These are phyloP conservation scores for Actinia tenebrosa DNA, from an alignment of 64 coral and sea anemone species.

Conservation along the genomic window DNA sequence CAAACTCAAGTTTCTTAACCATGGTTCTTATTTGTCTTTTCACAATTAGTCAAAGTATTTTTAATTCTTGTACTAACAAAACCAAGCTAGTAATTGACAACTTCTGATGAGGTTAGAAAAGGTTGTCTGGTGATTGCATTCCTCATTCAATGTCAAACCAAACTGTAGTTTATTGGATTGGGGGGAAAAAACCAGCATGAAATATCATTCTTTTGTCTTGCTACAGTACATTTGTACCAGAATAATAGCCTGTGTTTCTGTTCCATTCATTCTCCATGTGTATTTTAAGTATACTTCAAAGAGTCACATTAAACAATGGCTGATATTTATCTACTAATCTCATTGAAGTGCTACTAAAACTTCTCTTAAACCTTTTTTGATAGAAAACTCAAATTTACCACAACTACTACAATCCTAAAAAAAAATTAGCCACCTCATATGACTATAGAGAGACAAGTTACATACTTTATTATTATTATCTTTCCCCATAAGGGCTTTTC, in stretches of 20 bases:
- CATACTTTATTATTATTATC: too few species aligned
- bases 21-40: slow-evolving; percentile 13
- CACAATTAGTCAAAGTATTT: slow-evolving; percentile 30
- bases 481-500: too few species aligned
- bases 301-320: background rate
- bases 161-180: background rate
- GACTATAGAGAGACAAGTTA: background rate
- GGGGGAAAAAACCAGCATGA: background rate
- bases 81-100: slow-evolving; percentile 1
- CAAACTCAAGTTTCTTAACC: slow-evolving; percentile 8
- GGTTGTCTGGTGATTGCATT: slow-evolving; percentile 11
- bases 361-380: background rate
- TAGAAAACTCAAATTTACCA: background rate
- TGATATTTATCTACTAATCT: slow-evolving; percentile 11
- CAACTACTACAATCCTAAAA: background rate
- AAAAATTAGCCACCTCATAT: background rate
- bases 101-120: slow-evolving; percentile 1
- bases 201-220: background rate
- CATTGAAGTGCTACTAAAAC: background rate
- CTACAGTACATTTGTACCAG: background rate
- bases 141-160: background rate
- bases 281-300: background rate
- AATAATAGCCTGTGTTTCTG: background rate
- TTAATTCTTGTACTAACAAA: slow-evolving; percentile 19
- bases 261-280: background rate